Conservation (phyloP, 2,888 invertebrate species). For the Eueremaeus valkanovi region DNA sequence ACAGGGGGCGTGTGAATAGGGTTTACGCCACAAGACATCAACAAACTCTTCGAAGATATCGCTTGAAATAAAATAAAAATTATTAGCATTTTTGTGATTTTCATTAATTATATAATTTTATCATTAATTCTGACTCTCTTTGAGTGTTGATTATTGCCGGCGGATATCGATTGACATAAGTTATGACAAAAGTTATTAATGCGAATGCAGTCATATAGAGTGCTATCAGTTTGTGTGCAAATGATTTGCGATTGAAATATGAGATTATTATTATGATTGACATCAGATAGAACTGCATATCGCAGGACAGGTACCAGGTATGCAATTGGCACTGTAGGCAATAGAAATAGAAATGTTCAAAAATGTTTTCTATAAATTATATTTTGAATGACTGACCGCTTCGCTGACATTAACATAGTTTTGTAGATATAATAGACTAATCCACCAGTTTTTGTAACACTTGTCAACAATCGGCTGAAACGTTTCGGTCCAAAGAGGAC, state of each 20-base stretch:
- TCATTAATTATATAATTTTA: too few species aligned
- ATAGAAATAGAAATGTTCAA: not conserved
- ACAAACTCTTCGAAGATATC: not conserved
- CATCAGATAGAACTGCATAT: constrained; percentile 38
- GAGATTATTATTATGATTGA: constrained; percentile 8
- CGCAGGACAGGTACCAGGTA: constrained; percentile 42
- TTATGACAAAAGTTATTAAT: not conserved
- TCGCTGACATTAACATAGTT: not conserved
- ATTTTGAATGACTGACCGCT: not conserved
- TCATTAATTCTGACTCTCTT: not conserved
- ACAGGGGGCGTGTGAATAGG: not conserved
- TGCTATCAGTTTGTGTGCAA: not conserved
- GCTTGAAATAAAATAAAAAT: not conserved
- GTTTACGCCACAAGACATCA: not conserved
- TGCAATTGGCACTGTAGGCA: constrained; percentile 32
- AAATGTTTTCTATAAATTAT: too few species aligned
- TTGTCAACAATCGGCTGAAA: not conserved
- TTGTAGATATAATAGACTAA: constrained; percentile 23
- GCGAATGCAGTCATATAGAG: not conserved
- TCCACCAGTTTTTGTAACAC: constrained; percentile 32
- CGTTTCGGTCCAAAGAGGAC: constrained; percentile 11
- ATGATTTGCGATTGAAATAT: not conserved
- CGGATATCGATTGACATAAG: not conserved
- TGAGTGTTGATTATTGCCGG: not conserved
- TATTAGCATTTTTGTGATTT: not conserved